Percentiles rank a stretch among this genome's conserved stretches.
Evolutionary conservation across 2,797 vertebrate species (phyloP).

Genomic region (Dendrocincla tyrannina): DNA sequence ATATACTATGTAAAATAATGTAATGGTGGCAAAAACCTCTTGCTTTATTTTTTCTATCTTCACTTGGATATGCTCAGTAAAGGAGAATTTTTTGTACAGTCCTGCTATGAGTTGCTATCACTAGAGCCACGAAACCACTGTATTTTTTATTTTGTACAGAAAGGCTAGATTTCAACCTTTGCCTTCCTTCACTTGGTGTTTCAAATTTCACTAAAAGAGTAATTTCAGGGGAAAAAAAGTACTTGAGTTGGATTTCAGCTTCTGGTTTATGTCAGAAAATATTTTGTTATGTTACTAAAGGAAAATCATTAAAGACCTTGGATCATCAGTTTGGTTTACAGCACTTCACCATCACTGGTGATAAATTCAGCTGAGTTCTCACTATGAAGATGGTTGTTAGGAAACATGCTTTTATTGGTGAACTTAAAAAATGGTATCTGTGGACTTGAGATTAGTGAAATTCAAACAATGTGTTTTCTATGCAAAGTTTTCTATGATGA

Average conservation of each 20-base stretch:
- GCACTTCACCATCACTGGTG: neutral
- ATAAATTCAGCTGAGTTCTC: neutral
- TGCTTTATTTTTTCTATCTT: neutral
- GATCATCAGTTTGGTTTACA: neutral
- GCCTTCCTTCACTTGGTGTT: neutral
- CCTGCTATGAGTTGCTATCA: fast-evolving
- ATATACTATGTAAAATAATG: neutral
- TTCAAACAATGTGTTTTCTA: neutral
- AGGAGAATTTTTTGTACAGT: fast-evolving
- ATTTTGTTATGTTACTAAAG: neutral
- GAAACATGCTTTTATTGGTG: neutral
- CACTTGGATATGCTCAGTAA: neutral
- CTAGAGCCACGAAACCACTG: neutral
- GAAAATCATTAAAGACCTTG: neutral
- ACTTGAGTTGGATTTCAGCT: neutral
- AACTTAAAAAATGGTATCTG: neutral
- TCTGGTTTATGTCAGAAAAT: neutral
- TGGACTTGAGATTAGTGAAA: neutral
- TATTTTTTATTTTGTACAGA: neutral
- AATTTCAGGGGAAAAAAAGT: neutral
- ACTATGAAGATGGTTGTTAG: neutral
- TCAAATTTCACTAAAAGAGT: neutral
- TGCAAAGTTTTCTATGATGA: neutral
- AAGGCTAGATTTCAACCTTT: neutral
- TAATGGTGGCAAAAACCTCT: neutral